Base-by-base conservation (phyloP, 2,888 invertebrate genomes). In the Hyles lineata region DNA sequence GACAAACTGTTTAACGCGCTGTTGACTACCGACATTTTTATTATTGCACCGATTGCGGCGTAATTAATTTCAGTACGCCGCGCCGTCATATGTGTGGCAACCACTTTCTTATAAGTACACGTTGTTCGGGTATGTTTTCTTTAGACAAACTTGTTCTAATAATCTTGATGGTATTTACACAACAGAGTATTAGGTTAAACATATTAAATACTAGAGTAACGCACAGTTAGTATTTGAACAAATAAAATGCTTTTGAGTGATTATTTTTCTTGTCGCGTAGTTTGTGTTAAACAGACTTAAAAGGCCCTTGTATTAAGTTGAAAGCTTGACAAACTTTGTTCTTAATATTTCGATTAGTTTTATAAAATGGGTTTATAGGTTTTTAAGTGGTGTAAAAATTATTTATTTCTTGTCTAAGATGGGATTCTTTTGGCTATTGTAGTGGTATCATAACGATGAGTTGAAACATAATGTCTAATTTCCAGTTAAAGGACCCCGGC, bases 1-100 rank as follows among this genome's bases (percentile, higher is more conserved):
- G 88, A 90, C 90, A 90, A 88, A 89, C 87, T 85, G 86, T 89
- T 90, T 88, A 85, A 85, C 84, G 87, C 86, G 82, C 83, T 81
- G 86, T 83, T 87, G 85, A 85, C 83, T 86, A 79, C 83, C 21
- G 50, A 67, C 43, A 67, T 79, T 70, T 29, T 70, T 58, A 32
- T 62, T 62, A 23, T 17, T 29, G 7, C 29, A 62, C 61, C 15
- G 52, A 32, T 32, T 58, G 70, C 29, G 29, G 23, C 21, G 11
- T 55, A 55, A 55, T 55, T 55, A n/a, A 70, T 32, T 43, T 62
- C 9, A 32, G 19, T 23, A 25, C 19, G 43, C 43, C 43, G 43
- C 19, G 43, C 43, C 43, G 15, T 55, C 55, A 55, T 55, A n/a
- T 19, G n/a, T 55, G 43, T 43, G 43, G 11, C 43, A 43, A 43